Evolutionary conservation across 2,888 invertebrate species (phyloP).

Genomic region (Drosophila ustulata): DNA sequence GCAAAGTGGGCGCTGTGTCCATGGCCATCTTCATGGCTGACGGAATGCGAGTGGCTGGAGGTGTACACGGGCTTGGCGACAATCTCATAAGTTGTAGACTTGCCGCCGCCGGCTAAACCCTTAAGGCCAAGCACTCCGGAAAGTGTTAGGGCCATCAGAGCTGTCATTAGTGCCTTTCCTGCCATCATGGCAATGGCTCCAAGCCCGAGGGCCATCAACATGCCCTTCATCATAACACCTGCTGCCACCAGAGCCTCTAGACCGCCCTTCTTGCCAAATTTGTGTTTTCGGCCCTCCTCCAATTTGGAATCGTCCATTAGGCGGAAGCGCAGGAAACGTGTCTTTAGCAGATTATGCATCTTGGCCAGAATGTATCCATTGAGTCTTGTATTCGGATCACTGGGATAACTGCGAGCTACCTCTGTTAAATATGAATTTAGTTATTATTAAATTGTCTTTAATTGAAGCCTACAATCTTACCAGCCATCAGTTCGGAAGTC

Average conservation of each 20-base stretch:
- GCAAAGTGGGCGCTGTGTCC: constrained; percentile 76
- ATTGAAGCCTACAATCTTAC: constrained; percentile 60
- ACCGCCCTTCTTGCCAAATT: constrained; percentile 86
- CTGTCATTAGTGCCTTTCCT: constrained; percentile 93
- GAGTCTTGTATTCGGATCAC: constrained; percentile 90
- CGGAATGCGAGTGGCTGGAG: constrained; percentile 87
- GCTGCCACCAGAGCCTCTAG: constrained; percentile 86
- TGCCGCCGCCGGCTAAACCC: constrained; percentile 88
- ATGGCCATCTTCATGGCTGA: constrained; percentile 87
- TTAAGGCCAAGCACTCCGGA: constrained; percentile 92
- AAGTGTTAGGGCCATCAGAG: constrained; percentile 91
- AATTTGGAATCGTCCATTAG: constrained; percentile 88
- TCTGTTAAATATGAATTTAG: constrained; percentile 83
- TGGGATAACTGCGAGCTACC: constrained; percentile 90
- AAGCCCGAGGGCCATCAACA: constrained; percentile 90
- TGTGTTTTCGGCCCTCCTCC: constrained; percentile 86
- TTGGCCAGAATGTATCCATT: constrained; percentile 91
- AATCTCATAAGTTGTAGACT: constrained; percentile 93
- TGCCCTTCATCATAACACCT: constrained; percentile 89
- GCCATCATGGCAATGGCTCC: constrained; percentile 92
- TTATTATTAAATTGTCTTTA: neutral
- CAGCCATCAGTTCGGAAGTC: constrained; percentile 89
- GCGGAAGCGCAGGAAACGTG: constrained; percentile 90
- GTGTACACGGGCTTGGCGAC: constrained; percentile 93
- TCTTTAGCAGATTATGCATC: constrained; percentile 89